Evolutionary conservation across 2,888 invertebrate species (phyloP), one percentile per base, ranked within the genome.

Genomic region (Pseudeuparius sepicola): DNA sequence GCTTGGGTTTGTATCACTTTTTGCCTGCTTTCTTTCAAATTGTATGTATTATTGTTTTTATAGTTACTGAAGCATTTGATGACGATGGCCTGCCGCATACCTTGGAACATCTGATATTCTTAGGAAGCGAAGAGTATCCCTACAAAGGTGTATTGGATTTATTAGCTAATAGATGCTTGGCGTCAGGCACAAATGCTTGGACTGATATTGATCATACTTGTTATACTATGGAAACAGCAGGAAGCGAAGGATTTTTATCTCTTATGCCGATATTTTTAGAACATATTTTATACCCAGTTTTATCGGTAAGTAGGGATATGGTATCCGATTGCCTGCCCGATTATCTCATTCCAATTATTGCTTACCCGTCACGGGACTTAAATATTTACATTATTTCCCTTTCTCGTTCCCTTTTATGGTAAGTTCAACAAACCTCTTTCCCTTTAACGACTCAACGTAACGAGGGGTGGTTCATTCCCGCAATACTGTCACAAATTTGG

Each of bases 61-160:
- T 26, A 90, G 90, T 85, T 5, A 93, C 93, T 4, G 89, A 92
- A 66, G 84, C 90, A 1, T 76, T 81, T 52, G 87, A 88, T 57
- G 87, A 92, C 61, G 90, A 92, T 65, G 93, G 93, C 2, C 60
- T 93, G 35, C 92, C 93, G 0, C 92, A 93, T 56, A 92, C 92
- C 1, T 64, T 93, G 60, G 92, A 93, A 54, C 92, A 93, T 65
- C 70, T 93, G 7, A 76, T 93, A 31, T 93, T 93, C 61, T 66
- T 90, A 58, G 93, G 92, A 1, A 90, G 89, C 43, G 78, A 90
- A 56, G 71, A 82, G 9, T 92, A 87, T 57, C 90, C 90, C 0
- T 90, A 79, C 59, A 90, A 89, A 60, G 90, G 90, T 3, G 77
- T 90, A 28, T 63, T 93, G 41, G 92, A 93, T 64, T 66, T 90